Conservation (phyloP, 1,140 invertebrate genomes). For the Armadillidium nasatum region DNA sequence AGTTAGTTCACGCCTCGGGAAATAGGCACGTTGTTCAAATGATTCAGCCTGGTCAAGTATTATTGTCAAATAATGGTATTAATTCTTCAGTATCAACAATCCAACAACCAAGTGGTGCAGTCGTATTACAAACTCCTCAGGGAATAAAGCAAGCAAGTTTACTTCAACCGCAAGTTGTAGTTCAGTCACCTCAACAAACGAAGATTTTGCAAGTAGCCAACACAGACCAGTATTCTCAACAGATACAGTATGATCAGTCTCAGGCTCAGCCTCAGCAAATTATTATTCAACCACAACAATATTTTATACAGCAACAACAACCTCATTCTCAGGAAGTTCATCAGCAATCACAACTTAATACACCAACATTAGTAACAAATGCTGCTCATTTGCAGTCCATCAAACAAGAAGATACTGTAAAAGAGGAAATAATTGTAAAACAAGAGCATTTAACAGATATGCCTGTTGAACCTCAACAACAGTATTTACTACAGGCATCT, state of each 20-base stretch:
- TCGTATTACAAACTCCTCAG: background rate
- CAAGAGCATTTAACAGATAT: constrained; percentile 11
- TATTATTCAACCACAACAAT: background rate
- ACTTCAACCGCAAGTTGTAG: background rate
- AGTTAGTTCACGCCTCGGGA: constrained; percentile 33
- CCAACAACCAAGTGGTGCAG: background rate
- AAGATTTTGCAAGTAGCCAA: background rate
- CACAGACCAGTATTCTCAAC: background rate
- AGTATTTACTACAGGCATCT: background rate
- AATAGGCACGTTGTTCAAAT: constrained; percentile 12
- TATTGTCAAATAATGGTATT: background rate
- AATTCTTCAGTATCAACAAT: background rate
- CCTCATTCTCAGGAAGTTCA: background rate
- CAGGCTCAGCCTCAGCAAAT: constrained; percentile 9
- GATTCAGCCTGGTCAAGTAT: constrained; percentile 2
- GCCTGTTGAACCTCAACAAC: background rate
- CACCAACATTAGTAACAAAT: background rate
- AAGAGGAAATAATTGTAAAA: too few relatives aligned
- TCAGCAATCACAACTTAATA: background rate
- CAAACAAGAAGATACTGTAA: background rate
- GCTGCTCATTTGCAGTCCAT: background rate
- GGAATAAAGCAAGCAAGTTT: background rate
- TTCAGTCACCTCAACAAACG: background rate
- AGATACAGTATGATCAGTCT: background rate
- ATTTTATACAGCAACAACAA: constrained; percentile 1